A percentile compares a stretch with the other conserved stretches of the same genome.
phyloP scores from a whole-genome alignment of 2,797 vertebrate species.

The Alosa sapidissima region DNA sequence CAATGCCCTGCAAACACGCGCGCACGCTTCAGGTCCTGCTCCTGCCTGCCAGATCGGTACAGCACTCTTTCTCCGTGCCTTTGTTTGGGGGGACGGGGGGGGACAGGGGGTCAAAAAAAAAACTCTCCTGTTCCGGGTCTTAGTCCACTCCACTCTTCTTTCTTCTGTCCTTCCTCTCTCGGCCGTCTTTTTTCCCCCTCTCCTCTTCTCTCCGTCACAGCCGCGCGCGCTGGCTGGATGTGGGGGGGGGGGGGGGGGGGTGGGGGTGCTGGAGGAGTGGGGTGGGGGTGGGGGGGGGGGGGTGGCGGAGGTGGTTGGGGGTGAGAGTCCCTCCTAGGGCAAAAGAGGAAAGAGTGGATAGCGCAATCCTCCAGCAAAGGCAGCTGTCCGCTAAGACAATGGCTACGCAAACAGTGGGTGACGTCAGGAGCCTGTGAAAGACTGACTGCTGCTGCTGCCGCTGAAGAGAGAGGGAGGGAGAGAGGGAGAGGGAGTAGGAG shows the following conservation, averaged over 20 bases:
- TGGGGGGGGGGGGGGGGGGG: not conserved
- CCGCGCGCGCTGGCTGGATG: not conserved
- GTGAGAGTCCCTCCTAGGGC: constrained; percentile 1
- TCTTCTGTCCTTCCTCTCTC: constrained; percentile 36
- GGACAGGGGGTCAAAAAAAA: not conserved
- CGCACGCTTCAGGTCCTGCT: not conserved
- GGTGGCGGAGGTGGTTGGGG: not conserved
- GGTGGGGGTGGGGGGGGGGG: not conserved
- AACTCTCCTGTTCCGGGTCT: constrained; percentile 26
- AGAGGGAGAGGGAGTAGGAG: not conserved
- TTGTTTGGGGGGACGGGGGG: not conserved
- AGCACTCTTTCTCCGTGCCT: not conserved
- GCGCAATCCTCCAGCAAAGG: constrained; percentile 75
- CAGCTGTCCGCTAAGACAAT: constrained; percentile 83
- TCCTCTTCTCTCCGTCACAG: constrained; percentile 37
- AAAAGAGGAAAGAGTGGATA: constrained; percentile 68
- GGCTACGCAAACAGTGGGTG: constrained; percentile 84
- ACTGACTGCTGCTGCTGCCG: constrained; percentile 73
- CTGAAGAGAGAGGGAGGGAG: constrained; percentile 48
- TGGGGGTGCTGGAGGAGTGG: not conserved
- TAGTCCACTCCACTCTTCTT: constrained; percentile 51
- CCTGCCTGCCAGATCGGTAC: constrained; percentile 55
- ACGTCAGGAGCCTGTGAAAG: constrained; percentile 84
- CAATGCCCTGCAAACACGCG: not conserved
- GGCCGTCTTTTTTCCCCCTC: constrained; percentile 54